Percentiles rank a stretch among this genome's conserved stretches.
These are phyloP conservation scores for Hydrotaea cyrtoneurina DNA, from an alignment of 2,888 invertebrate genomes.

Conservation along the genomic window DNA sequence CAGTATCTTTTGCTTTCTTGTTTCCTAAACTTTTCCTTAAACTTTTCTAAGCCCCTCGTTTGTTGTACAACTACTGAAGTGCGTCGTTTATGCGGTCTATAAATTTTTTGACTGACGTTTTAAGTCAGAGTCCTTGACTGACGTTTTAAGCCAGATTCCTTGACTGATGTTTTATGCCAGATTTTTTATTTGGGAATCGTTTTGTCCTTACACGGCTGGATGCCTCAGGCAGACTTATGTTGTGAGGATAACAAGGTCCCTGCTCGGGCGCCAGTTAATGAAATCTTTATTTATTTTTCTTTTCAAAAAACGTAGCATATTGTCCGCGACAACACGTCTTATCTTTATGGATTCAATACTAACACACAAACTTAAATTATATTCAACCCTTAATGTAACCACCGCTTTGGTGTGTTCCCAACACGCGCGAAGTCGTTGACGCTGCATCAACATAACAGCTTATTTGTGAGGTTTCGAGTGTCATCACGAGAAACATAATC, in stretches of 20 bases:
- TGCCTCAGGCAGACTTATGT: background rate
- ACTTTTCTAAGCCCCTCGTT: background rate
- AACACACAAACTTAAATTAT: background rate
- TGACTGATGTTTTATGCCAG: background rate
- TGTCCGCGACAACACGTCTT: background rate
- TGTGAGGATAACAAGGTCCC: background rate
- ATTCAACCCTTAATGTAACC: background rate
- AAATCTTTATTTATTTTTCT: background rate
- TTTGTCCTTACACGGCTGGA: background rate
- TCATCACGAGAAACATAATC: too few relatives aligned
- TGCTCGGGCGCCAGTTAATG: slow-evolving; percentile 24
- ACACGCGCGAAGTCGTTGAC: too few relatives aligned
- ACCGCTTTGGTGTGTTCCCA: background rate
- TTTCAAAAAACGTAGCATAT: background rate
- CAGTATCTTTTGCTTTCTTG: too few relatives aligned
- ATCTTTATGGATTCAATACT: background rate
- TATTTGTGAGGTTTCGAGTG: too few relatives aligned
- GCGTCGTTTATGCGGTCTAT: background rate
- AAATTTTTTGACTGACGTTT: background rate
- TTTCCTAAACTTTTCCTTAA: too few relatives aligned
- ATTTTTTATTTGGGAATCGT: background rate
- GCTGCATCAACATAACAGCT: too few relatives aligned
- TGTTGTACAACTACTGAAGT: background rate
- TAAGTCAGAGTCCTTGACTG: too few relatives aligned
- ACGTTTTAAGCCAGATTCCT: too few relatives aligned